Base-by-base conservation (phyloP, 1,140 invertebrate species). In the Ceratitis capitata region DNA sequence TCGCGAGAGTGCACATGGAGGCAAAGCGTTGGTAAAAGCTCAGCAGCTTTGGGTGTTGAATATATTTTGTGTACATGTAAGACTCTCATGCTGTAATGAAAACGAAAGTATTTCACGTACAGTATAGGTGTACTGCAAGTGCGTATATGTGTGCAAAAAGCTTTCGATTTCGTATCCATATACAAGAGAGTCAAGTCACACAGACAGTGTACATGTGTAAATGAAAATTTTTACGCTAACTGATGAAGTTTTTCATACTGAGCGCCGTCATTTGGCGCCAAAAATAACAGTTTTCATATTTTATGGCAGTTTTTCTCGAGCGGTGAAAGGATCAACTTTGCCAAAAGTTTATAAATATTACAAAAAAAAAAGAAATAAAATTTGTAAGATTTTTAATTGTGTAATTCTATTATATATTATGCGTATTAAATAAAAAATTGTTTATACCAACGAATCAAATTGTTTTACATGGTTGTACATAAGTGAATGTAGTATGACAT, bases 171-270 rank as follows among this genome's bases (percentile, higher is more conserved):
- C 61, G 49, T 86, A 53, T 86, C 74, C 64, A 51, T 84, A 86
- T 49, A 86, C 64, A 26, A 82, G 85, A 84, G 83, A 86, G 83
- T 26, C 61, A 14, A 12, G 32, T n/a, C 49, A 84, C 85, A 86
- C 51, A 83, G 45, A 86, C 51, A 83, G 85, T 84, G 23, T 85
- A 58, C 42, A 61, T 85, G 82, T 53, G 56, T 83, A 83, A 32
- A 83, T 69, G 53, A 35, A 35, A 19, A 1, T 85, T 19, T 84
- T 83, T 9, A n/a, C n/a, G n/a, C n/a, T n/a, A n/a, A n/a, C n/a
- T n/a, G n/a, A n/a, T n/a, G n/a, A n/a, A 5, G 35, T 29, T 12
- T 29, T 42, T 47, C 42, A 16, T 16, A 26, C 1, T 53, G 56
- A 26, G 56, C 12, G 26, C 9, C 6, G 19, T 42, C 64, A 16